Conservation (phyloP, 2,888 invertebrate species). For the Polymixis flavicincta region DNA sequence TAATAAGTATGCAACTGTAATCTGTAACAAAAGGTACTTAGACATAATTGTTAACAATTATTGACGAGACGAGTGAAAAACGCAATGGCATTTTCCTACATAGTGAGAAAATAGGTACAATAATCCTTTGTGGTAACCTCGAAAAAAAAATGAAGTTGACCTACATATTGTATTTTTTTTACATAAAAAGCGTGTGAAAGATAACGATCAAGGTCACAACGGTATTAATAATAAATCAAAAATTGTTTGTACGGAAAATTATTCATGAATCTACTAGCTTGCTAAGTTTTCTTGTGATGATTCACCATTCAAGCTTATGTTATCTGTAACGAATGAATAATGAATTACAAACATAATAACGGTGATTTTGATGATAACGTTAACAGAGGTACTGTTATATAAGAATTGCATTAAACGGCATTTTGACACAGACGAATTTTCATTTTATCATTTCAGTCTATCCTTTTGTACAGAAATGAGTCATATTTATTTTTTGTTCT, state of each 20-base stretch:
- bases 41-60: slow-evolving; percentile 22
- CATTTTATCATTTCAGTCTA: too few species aligned
- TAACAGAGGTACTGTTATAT: slow-evolving; percentile 7
- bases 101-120: not conserved
- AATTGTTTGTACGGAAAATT: not conserved
- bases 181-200: not conserved
- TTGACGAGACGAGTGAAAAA: slow-evolving; percentile 4
- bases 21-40: slow-evolving; percentile 4
- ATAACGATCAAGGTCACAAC: slow-evolving; percentile 14
- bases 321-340: not conserved
- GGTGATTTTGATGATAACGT: slow-evolving; percentile 12
- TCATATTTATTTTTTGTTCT: not conserved
- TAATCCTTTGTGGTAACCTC: not conserved
- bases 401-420: slow-evolving; percentile 7
- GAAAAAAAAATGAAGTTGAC: slow-evolving; percentile 16
- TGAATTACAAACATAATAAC: slow-evolving; percentile 24
- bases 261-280: not conserved
- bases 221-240: slow-evolving; percentile 16
- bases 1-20: not conserved
- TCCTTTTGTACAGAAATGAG: too few species aligned
- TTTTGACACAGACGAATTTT: slow-evolving; percentile 5
- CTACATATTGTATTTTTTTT: slow-evolving; percentile 5
- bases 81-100: slow-evolving; percentile 21
- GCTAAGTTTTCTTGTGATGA: slow-evolving; percentile 14
- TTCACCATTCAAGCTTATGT: slow-evolving; percentile 10